Percentiles rank a stretch among this genome's conserved stretches.
phyloP scores from a whole-genome alignment of 1,140 invertebrate genomes.

The Neodiprion fabricii region DNA sequence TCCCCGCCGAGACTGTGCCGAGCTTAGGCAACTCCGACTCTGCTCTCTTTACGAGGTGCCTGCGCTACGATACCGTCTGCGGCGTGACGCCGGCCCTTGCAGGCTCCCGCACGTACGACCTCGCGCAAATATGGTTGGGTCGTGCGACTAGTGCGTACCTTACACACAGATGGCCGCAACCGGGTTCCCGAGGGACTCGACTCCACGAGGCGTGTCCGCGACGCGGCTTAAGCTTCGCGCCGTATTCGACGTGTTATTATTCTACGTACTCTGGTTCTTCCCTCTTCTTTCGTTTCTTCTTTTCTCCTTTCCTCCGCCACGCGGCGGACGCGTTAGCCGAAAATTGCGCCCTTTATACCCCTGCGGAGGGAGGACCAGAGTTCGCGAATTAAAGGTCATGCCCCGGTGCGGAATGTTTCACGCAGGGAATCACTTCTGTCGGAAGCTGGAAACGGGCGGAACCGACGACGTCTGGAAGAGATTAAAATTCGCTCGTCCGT shows the following conservation, averaged over 20 bases:
- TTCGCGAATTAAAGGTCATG: not conserved
- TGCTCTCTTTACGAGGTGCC: constrained; percentile 32
- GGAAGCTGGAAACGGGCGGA: no score
- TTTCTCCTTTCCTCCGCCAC: not conserved
- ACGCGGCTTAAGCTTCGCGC: constrained; percentile 21
- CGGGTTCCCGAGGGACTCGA: constrained; percentile 35
- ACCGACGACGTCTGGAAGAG: no score
- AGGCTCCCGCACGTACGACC: not conserved
- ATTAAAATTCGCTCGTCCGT: no score
- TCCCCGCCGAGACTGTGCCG: constrained; percentile 6
- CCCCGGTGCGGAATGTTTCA: not conserved
- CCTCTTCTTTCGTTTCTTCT: constrained; percentile 16
- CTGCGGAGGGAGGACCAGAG: not conserved
- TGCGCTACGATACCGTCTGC: constrained; percentile 26
- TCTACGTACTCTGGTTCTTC: constrained; percentile 6
- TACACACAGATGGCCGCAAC: constrained; percentile 26
- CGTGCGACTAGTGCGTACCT: not conserved
- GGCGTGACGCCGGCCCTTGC: not conserved
- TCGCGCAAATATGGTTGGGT: no score
- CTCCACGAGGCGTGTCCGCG: constrained; percentile 40
- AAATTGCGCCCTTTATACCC: not conserved
- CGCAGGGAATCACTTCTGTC: no score
- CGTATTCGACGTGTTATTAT: constrained; percentile 9
- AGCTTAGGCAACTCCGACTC: not conserved
- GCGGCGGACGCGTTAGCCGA: not conserved